Evolutionary conservation across 2,888 invertebrate genomes (phyloP), one percentile per base, ranked within the genome.

Genomic region (Diogma glabrata): DNA sequence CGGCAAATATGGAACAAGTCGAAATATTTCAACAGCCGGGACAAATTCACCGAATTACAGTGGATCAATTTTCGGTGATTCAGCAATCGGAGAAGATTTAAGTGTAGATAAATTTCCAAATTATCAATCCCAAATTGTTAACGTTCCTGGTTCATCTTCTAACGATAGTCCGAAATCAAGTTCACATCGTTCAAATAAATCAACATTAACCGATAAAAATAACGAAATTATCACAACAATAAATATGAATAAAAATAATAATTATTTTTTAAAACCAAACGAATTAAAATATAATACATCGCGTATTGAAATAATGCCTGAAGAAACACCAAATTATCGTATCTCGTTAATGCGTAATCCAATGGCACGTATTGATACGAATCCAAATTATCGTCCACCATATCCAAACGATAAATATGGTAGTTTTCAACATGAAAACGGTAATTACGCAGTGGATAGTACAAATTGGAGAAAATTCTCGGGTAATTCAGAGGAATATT

Each of bases 381-480:
- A 62, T 7, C 60, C 63, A 49, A 65, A 62, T 52, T 53, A 57
- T n/a, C 52, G 52, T 51, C 47, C 49, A 50, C 46, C 51, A 49
- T 43, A 48, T 52, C 51, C 55, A 9, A n/a, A n/a, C n/a, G 52
- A 52, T 33, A 60, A 63, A 5, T 63, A 62, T 51, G 60, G 60
- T 8, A 62, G 59, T 51, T 58, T 60, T 2, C 58, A 59, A 10
- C 22, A 49, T 23, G 33, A 16, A 9, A n/a, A n/a, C n/a, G 33
- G 48, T 19, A 49, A 38, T 50, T 16, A 26, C n/a, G 40, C 33
- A 12, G 48, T 14, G 24, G 43, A 38, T 26, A 46, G 30, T 20
- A 58, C 58, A 1, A 60, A 72, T 56, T 74, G 75, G 67, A 67
- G 74, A 53, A 73, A 67, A 57, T 65, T 68, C 57, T 64, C 68